Evolutionary conservation across 2,797 vertebrate species (phyloP), one percentile per base, ranked within the genome.

Genomic region (Sebastes melanostomus): DNA sequence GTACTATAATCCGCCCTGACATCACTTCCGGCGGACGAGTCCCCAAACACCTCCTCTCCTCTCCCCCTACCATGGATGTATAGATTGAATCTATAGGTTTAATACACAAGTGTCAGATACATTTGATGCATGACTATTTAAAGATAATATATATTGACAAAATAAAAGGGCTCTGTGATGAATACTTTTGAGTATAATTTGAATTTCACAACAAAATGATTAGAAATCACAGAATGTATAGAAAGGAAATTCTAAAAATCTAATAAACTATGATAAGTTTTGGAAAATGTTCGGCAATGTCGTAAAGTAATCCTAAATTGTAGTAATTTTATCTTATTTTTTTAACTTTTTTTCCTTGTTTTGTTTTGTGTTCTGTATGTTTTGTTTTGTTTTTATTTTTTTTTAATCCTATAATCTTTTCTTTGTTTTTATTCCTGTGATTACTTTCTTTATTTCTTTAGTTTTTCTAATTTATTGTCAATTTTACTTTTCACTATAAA

Each of bases 11-110:
- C 34, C 50, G 0, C 3, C 4, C 3, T 34, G 36, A 76, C 71
- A 36, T 88, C 87, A 91, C 86, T 90, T 91, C 92, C 92, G 89
- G 77, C 13, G 5, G 65, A n/a, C 14, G 4, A 10, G 2, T 4
- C 32, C 27, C 29, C 18, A 71, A 42, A 42, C 14, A 8, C 8
- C 12, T 2, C 8, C 4, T 38, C 18, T 8, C 1, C 3, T 13
- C 1, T 8, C 16, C 16, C 42, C 42, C 42, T 16, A 18, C 0
- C 16, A 18, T 46, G 42, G 42, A 46, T 46, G 42, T 46, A 46
- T 46, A 46, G 7, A 46, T 18, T 46, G 4, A 18, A 46, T 46
- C 42, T 46, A 18, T 18, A 0, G 14, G 2, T 24, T 25, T 16
- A 5, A 52, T 29, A 1, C 9, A 6, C 65, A 18, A 1, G 8